Evolutionary conservation across 1,140 invertebrate species (phyloP), one percentile per base, ranked within the genome.

Genomic region (Drosophila lacertosa): DNA sequence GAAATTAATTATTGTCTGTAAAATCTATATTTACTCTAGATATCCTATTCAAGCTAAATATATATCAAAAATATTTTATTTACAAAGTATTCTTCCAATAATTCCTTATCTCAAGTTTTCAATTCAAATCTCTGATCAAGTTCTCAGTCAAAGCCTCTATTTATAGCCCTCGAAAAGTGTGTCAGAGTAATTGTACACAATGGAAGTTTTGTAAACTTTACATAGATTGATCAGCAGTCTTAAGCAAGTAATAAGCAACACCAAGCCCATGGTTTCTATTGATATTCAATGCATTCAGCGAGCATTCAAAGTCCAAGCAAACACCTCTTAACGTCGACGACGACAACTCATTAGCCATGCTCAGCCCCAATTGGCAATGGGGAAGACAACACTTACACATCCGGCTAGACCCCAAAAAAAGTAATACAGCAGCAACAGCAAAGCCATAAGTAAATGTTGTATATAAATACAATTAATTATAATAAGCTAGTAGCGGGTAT

Each of bases 361-460:
- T 60, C 45, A 50, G 62, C 16, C 16, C 48, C 48, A 44, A 77
- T 45, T 55, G 60, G 22, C 45, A 59, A 66, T 66, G 62, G 70
- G 42, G 26, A 69, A 76, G 73, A 68, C 78, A 76, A 77, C 78
- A 81, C 77, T 81, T 81, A 81, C 78, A 81, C 77, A 60, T 81
- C 78, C 78, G 72, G 77, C 59, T 47, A 54, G 40, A 44, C 58
- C 57, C 37, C 40, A 60, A 79, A 79, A 62, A 32, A 47, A 13
- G 7, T 44, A n/a, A n/a, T n/a, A n/a, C n/a, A n/a, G n/a, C n/a
- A n/a, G n/a, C 35, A 55, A 44, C 15, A 2, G 37, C 20, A 29
- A 39, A 48, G 42, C 64, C 69, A 63, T 55, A 77, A 66, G 51
- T 71, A 50, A 74, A 68, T 58, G 51, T 44, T 45, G 35, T 37